Conservation (phyloP, 2,113 vertebrate species). For the Aegotheles bennettii region DNA sequence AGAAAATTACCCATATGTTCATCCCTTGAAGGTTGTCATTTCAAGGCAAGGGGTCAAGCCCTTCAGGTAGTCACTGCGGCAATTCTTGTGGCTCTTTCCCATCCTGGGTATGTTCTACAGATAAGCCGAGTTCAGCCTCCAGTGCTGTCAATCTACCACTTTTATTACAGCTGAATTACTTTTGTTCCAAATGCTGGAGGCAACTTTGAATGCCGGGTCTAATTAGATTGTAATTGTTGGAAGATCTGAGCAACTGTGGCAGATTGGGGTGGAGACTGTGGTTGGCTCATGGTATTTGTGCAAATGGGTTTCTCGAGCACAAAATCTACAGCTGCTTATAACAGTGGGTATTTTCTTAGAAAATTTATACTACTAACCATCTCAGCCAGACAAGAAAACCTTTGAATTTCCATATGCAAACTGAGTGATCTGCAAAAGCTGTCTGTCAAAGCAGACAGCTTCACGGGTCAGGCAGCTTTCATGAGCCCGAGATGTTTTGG, state of each 20-base stretch:
- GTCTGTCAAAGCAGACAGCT: neutral
- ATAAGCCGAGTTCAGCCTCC: constrained; percentile 23
- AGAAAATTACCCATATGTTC: constrained; percentile 45
- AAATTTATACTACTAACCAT: neutral
- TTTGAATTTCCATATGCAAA: neutral
- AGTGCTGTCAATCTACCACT: constrained; percentile 56
- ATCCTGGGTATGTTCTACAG: neutral
- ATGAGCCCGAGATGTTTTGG: neutral
- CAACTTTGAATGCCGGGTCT: constrained; percentile 51
- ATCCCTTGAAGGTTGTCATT: constrained; percentile 16
- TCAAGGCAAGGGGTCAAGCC: constrained; percentile 41
- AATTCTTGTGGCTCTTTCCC: neutral
- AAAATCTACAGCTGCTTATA: neutral
- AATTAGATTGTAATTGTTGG: constrained; percentile 60
- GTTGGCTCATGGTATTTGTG: neutral
- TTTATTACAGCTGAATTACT: constrained; percentile 66
- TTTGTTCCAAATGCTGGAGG: constrained; percentile 63
- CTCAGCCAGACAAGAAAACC: neutral
- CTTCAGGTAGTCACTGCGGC: neutral
- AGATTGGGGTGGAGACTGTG: neutral
- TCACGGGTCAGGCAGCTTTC: neutral
- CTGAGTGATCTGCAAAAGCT: neutral
- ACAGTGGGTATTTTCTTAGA: neutral
- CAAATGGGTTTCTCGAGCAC: neutral
- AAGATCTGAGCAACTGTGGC: constrained; percentile 50